phyloP scores from a whole-genome alignment of 2,113 vertebrate genomes.

The Nycticorax nycticorax region DNA sequence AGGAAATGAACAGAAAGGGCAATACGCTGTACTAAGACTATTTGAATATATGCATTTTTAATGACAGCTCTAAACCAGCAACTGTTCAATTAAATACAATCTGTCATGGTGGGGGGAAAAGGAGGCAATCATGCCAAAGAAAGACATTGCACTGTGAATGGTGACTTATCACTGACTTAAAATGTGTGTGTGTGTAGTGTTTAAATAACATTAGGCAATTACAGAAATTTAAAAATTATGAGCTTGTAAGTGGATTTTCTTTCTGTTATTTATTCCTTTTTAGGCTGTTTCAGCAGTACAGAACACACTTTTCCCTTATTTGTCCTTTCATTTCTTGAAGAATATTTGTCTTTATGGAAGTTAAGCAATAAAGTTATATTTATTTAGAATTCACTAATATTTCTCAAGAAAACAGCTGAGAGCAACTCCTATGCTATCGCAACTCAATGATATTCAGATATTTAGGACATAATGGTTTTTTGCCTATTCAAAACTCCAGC shows the following conservation, averaged over 20 bases:
- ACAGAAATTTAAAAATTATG: constrained; percentile 6
- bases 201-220: constrained; percentile 21
- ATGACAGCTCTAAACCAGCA: constrained; percentile 62
- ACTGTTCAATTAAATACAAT: constrained; percentile 75
- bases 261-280: neutral
- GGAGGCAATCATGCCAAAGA: neutral
- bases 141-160: constrained; percentile 18
- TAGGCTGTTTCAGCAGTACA: neutral
- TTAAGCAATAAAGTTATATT: constrained; percentile 26
- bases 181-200: neutral
- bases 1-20: constrained; percentile 38
- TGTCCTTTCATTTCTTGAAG: constrained; percentile 10
- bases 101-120: constrained; percentile 54
- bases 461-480: neutral
- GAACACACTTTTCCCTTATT: constrained; percentile 22
- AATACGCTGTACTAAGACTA: neutral
- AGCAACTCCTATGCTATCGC: neutral
- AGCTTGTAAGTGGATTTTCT: constrained; percentile 41
- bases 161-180: constrained; percentile 42
- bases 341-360: constrained; percentile 47
- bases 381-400: constrained; percentile 4
- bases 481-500: neutral
- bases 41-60: constrained; percentile 68
- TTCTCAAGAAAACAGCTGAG: constrained; percentile 2
- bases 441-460: neutral